Evolutionary conservation across 2,113 vertebrate species (phyloP).

Genomic region (Entelurus aequoreus): DNA sequence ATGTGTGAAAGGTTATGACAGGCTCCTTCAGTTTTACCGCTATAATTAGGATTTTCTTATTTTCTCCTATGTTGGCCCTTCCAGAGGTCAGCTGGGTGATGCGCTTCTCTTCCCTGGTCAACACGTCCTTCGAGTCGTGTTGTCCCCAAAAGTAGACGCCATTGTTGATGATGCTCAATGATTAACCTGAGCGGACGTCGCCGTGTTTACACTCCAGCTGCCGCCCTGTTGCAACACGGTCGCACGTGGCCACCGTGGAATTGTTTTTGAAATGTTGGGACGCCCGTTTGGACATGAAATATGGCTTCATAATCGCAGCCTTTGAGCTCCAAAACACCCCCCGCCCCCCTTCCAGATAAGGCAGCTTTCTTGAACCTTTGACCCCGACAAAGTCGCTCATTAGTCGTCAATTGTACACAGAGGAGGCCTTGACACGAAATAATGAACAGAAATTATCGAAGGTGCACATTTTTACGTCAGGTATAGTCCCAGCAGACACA

Average conservation of each 20-base stretch:
- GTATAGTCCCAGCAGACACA: background rate
- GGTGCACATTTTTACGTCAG: conserved; percentile 40
- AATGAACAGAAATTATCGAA: conserved; percentile 42
- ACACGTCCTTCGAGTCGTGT: background rate
- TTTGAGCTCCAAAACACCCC: conserved; percentile 3
- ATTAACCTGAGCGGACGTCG: conserved; percentile 37
- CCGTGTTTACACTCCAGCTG: conserved; percentile 13
- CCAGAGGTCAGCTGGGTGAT: conserved; percentile 10
- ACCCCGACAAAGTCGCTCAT: conserved; percentile 30
- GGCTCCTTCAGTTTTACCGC: background rate
- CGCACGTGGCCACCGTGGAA: conserved; percentile 10
- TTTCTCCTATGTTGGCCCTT: background rate
- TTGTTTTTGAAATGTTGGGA: conserved; percentile 32
- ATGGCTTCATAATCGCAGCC: conserved; percentile 14
- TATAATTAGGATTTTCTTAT: conserved; percentile 29
- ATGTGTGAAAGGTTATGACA: conserved; percentile 1
- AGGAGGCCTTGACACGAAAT: background rate
- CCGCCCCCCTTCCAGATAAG: conserved; percentile 12
- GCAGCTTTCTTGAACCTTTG: conserved; percentile 29
- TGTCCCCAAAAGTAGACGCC: conserved; percentile 22
- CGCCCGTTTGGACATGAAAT: conserved; percentile 43
- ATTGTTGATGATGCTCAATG: conserved; percentile 37
- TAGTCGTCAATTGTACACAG: conserved; percentile 11
- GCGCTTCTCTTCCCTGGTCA: no score
- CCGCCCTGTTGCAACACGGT: conserved; percentile 34